phyloP scores from a whole-genome alignment of 2,113 vertebrate genomes.

The Globicephala melas region DNA sequence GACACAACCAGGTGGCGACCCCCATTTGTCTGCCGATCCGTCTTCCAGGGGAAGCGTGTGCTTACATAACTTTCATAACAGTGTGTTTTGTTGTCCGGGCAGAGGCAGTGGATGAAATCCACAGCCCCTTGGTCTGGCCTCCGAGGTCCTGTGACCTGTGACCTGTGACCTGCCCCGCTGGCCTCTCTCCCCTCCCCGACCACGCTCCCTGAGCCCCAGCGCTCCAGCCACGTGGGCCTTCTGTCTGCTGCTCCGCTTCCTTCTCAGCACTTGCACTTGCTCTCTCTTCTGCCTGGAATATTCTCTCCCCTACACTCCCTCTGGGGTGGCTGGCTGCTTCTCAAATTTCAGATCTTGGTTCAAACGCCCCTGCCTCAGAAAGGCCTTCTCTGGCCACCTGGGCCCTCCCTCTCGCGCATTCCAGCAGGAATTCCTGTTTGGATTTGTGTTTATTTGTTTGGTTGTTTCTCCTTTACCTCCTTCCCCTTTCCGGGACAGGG shows the following conservation, averaged over 20 bases:
- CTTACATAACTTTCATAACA: neutral
- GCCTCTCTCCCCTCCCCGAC: accelerated
- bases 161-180: neutral
- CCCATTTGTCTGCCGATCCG: neutral
- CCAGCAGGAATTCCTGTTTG: neutral
- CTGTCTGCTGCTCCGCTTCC: neutral
- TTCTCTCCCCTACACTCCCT: accelerated
- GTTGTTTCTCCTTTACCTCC: neutral
- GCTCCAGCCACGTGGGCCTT: neutral
- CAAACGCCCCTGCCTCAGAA: neutral
- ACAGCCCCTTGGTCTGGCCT: neutral
- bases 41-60: neutral
- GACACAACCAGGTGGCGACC: accelerated
- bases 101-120: neutral
- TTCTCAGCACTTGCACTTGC: neutral
- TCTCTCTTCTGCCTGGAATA: neutral
- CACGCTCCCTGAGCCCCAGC: accelerated
- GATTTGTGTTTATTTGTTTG: neutral
- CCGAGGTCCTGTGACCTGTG: neutral
- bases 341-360: neutral
- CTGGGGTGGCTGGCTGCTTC: neutral
- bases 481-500: neutral
- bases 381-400: neutral
- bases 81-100: accelerated
- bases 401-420: accelerated